Percentiles rank a stretch among this genome's conserved stretches.
Evolutionary conservation across 2,797 vertebrate species (phyloP).

Genomic region (Tapirus indicus): DNA sequence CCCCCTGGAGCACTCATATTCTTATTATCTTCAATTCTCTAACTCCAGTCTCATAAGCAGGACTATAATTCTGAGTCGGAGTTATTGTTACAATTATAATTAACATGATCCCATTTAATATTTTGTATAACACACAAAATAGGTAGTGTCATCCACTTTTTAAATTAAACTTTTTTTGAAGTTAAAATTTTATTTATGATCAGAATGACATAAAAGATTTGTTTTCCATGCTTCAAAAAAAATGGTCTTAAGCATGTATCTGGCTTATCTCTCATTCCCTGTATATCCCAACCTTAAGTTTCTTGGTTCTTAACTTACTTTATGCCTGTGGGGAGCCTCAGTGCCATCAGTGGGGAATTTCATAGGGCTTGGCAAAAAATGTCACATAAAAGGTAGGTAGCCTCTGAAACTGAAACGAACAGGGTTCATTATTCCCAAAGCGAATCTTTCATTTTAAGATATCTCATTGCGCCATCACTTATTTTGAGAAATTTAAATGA

Average conservation of each 20-base stretch:
- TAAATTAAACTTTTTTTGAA: not conserved
- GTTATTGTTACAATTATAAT: not conserved
- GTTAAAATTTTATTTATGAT: not conserved
- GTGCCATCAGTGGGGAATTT: not conserved
- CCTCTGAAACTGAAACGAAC: not conserved
- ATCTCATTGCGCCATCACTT: not conserved
- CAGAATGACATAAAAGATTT: not conserved
- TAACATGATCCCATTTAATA: not conserved
- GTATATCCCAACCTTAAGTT: not conserved
- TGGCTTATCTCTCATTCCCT: not conserved
- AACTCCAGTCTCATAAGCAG: not conserved
- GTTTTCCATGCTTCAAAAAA: not conserved
- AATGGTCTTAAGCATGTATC: not conserved
- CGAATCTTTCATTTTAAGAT: not conserved
- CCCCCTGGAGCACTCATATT: not conserved
- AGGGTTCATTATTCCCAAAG: not conserved
- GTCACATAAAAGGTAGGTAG: not conserved
- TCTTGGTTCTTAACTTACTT: not conserved
- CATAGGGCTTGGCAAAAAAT: not conserved
- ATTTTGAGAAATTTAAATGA: not conserved
- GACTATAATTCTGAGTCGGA: not conserved
- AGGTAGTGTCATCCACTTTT: not conserved
- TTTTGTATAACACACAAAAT: not conserved
- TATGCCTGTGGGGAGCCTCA: not conserved
- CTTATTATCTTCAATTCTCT: not conserved